Evolutionary conservation across 2,113 vertebrate species (phyloP).

Genomic region (Macquaria ambigua): DNA sequence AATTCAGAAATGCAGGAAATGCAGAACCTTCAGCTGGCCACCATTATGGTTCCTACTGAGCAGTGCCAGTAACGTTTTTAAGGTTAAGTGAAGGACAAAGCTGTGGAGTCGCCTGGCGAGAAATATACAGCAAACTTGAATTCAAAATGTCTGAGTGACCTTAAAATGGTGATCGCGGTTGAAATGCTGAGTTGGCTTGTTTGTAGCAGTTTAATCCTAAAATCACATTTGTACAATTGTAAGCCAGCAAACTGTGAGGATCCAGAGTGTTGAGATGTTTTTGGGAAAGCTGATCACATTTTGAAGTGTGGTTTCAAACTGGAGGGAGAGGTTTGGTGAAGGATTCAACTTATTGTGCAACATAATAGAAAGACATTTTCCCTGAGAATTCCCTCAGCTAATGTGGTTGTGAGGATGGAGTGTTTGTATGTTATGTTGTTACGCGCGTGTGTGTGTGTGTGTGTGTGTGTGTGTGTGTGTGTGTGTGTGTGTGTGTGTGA

Average conservation of each 20-base stretch:
- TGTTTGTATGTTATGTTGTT: conserved; percentile 47
- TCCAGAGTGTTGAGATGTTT: conserved; percentile 58
- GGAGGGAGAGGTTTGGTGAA: conserved; percentile 42
- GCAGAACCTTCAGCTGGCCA: conserved; percentile 19
- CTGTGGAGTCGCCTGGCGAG: conserved; percentile 18
- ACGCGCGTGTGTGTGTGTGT: not conserved
- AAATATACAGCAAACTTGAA: not conserved
- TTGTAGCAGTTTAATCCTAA: conserved; percentile 43
- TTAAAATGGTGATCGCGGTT: conserved; percentile 2
- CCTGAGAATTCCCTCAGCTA: conserved; percentile 37
- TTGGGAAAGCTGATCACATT: conserved; percentile 52
- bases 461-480: not conserved
- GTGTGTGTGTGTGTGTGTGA: not conserved
- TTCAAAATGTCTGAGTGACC: conserved; percentile 18
- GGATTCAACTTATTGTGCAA: conserved; percentile 53
- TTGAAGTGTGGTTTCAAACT: conserved; percentile 57
- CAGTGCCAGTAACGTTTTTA: not conserved
- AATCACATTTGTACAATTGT: conserved; percentile 40
- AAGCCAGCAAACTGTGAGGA: conserved; percentile 26
- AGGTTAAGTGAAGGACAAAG: conserved; percentile 17
- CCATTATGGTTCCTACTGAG: not conserved
- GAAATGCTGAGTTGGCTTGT: conserved; percentile 49
- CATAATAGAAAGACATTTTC: conserved; percentile 33
- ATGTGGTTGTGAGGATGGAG: conserved; percentile 34
- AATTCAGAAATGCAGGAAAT: conserved; percentile 12